Conservation (phyloP, 2,797 vertebrate species). For the Ambastaia sidthimunki region DNA sequence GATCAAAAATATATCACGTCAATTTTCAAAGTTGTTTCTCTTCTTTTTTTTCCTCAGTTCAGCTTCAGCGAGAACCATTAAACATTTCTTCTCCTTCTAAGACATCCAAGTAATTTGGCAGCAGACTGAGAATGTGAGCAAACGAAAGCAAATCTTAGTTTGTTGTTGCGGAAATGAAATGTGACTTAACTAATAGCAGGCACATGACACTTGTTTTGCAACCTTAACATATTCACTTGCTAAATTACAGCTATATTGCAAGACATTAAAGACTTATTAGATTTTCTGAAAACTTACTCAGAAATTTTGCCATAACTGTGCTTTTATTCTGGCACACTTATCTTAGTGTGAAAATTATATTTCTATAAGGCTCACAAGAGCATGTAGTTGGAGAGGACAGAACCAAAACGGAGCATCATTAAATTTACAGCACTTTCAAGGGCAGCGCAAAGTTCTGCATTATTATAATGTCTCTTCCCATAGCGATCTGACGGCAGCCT, state of each 20-base stretch:
- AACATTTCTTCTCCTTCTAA: slow-evolving; percentile 24
- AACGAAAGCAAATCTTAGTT: slow-evolving; percentile 36
- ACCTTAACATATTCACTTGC: slow-evolving; percentile 10
- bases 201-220: slow-evolving; percentile 26
- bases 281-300: neutral
- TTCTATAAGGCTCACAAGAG: slow-evolving; percentile 34
- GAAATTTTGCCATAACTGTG: neutral
- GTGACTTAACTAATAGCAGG: slow-evolving; percentile 31
- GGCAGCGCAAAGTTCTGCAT: slow-evolving; percentile 44
- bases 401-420: slow-evolving; percentile 39
- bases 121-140: slow-evolving; percentile 25
- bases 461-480: slow-evolving; percentile 51
- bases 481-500: slow-evolving; percentile 44
- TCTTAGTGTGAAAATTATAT: neutral
- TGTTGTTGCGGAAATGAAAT: slow-evolving; percentile 22
- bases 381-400: slow-evolving; percentile 14
- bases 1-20: slow-evolving; percentile 53
- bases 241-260: neutral
- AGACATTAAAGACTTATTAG: neutral
- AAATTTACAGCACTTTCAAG: slow-evolving; percentile 50
- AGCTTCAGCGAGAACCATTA: slow-evolving; percentile 43
- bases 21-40: slow-evolving; percentile 37
- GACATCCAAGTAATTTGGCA: slow-evolving; percentile 38
- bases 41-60: slow-evolving; percentile 17
- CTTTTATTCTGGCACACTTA: neutral